Evolutionary conservation across 2,888 invertebrate species (phyloP).

Genomic region (Acronicta leporina): DNA sequence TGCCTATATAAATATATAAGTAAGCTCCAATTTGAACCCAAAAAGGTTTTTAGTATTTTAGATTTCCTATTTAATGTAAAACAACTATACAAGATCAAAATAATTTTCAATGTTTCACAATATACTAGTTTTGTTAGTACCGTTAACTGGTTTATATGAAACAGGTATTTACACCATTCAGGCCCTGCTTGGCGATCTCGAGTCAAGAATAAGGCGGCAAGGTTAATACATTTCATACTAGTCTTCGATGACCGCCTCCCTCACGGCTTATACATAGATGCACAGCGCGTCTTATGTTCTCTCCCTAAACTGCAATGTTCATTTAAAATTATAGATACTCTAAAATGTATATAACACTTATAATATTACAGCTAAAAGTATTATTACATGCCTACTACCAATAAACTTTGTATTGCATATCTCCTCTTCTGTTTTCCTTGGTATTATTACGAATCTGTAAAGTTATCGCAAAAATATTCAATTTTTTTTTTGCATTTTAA

Average conservation of each 20-base stretch:
- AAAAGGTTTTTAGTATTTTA: too few species aligned
- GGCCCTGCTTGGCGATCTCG: conserved; percentile 87
- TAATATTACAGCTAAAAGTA: neutral
- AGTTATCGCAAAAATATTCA: too few species aligned
- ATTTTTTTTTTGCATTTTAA: too few species aligned
- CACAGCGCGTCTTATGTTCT: conserved; percentile 67
- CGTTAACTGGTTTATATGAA: conserved; percentile 85
- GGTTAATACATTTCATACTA: conserved; percentile 72
- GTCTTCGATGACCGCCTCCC: conserved; percentile 57
- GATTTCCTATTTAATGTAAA: too few species aligned
- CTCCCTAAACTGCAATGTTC: conserved; percentile 40
- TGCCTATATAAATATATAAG: neutral
- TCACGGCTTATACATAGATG: conserved; percentile 78
- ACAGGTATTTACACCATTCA: conserved; percentile 88
- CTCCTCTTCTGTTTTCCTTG: too few species aligned
- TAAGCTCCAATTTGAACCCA: neutral
- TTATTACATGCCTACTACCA: too few species aligned
- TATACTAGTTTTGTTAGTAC: conserved; percentile 69
- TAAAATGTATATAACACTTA: neutral
- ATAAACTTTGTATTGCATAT: too few species aligned
- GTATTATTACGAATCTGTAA: too few species aligned
- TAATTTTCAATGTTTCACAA: neutral
- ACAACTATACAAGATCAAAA: too few species aligned
- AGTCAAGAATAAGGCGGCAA: conserved; percentile 85
- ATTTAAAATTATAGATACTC: too few species aligned